These are phyloP conservation scores for Oxyteleia sp. DNA, from an alignment of 2,888 invertebrate species.

Conservation along the genomic window DNA sequence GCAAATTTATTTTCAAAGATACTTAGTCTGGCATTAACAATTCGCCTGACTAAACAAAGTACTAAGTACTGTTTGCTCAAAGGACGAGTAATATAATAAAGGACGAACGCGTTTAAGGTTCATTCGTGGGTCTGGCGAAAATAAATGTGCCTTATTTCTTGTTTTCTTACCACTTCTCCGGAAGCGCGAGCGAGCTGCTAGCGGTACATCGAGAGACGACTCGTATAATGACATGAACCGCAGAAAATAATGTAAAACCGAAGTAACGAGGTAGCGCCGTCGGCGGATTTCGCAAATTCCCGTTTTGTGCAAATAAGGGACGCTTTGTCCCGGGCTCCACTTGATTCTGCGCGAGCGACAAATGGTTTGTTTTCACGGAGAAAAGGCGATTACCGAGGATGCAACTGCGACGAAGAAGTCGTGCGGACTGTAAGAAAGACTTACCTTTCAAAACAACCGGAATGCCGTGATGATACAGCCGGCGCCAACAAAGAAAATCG, in stretches of 20 bases:
- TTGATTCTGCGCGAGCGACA: slow-evolving; percentile 39
- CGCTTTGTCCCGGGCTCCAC: slow-evolving; percentile 32
- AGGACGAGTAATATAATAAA: slow-evolving; percentile 15
- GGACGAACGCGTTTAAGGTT: slow-evolving; percentile 25
- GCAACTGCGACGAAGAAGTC: slow-evolving; percentile 31
- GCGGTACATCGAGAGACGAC: slow-evolving; percentile 23
- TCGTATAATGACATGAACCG: slow-evolving; percentile 39
- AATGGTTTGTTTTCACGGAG: slow-evolving; percentile 57
- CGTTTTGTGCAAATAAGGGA: slow-evolving; percentile 56
- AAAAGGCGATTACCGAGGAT: slow-evolving; percentile 48
- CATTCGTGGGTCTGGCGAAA: slow-evolving; percentile 12
- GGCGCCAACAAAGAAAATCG: background rate
- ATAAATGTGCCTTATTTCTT: slow-evolving; percentile 42
- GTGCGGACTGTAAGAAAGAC: slow-evolving; percentile 17
- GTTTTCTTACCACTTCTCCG: slow-evolving; percentile 25
- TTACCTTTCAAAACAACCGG: slow-evolving; percentile 51
- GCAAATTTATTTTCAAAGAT: slow-evolving; percentile 34
- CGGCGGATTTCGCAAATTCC: slow-evolving; percentile 56
- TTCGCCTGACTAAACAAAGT: slow-evolving; percentile 28
- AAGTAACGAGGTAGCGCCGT: slow-evolving; percentile 57
- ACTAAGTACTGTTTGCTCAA: background rate
- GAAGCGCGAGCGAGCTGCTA: background rate
- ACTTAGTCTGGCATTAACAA: slow-evolving; percentile 22
- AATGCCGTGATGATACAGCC: background rate
- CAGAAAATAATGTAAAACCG: slow-evolving; percentile 47